Base-by-base conservation (phyloP, 2,888 invertebrate genomes). In the Aelia acuminata region DNA sequence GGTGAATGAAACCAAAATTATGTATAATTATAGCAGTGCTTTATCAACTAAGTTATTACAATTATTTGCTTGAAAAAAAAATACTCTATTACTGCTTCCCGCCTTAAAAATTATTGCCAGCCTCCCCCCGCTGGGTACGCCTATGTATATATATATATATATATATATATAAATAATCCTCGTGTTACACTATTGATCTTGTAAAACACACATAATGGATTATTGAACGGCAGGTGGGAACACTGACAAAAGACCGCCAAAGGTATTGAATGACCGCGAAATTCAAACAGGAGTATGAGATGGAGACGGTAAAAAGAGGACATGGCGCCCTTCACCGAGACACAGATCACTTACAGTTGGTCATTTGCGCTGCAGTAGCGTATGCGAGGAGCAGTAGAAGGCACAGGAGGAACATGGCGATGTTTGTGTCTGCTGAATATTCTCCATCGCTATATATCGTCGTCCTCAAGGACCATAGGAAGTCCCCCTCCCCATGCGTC, bases 301-400 rank as follows among this genome's bases (percentile, higher is more conserved):
- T 47, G n/a, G 50, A 22, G n/a, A 18, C 22, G n/a, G 15, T 22
- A 4, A 35, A 48, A 48, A 43, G 48, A 85, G 85, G 85, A 85
- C 49, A 35, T 50, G 7, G 8, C 57, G 85, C 3, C 85, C 84
- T 53, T 53, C 49, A 57, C 85, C 85, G 31, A 57, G 85, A 53
- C 85, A 85, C 57, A 7, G 22, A 85, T 39, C 84, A 85, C 85
- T 85, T 85, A 85, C 85, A 85, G 53, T 85, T 85, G 31, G 85
- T 85, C 39, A 85, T 39, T 39, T 84, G 84, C 0, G 57, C 26
- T 57, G 57, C 84, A 31, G 48, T 50, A 5, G 31, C 84, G 15
- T 20, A 50, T 57, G 13, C 5, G n/a, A 80, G 43, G 18, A 53
- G 50, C 35, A 35, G 50, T 57, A 85, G 85, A 4, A 11, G 80